These are phyloP conservation scores for Augochlora pura DNA, from an alignment of 1,140 invertebrate genomes.

Conservation along the genomic window DNA sequence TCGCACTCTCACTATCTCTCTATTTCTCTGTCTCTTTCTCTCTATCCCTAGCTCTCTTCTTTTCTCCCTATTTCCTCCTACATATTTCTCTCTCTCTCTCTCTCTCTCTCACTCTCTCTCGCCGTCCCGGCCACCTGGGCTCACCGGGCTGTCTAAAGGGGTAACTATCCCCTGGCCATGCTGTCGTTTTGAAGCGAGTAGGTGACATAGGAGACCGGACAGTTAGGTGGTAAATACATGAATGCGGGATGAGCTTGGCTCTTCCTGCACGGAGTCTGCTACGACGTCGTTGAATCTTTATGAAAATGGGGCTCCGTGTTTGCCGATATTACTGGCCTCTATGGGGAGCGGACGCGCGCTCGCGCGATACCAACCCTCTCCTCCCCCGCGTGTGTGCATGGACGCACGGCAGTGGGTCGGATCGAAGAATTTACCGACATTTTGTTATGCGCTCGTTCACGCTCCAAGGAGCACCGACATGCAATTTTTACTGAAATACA, in stretches of 20 bases:
- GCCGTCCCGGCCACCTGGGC: neutral
- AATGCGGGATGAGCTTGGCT: slow-evolving; percentile 48
- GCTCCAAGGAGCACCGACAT: too few relatives aligned
- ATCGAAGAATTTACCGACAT: too few relatives aligned
- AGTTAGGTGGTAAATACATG: slow-evolving; percentile 58
- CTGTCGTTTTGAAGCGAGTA: slow-evolving; percentile 37
- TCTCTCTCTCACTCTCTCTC: neutral
- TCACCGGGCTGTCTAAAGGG: slow-evolving; percentile 22
- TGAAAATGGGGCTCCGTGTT: slow-evolving; percentile 44
- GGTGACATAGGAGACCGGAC: slow-evolving; percentile 7
- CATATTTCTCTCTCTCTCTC: too few relatives aligned
- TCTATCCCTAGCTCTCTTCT: too few relatives aligned
- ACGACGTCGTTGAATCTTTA: slow-evolving; percentile 47
- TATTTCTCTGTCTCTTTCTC: too few relatives aligned
- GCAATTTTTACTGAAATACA: too few relatives aligned
- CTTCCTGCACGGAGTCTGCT: neutral
- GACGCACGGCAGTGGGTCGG: too few relatives aligned
- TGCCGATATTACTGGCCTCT: slow-evolving; percentile 37
- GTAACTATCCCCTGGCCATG: slow-evolving; percentile 35
- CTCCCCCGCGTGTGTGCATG: too few relatives aligned
- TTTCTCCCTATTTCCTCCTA: too few relatives aligned
- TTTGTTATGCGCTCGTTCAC: too few relatives aligned
- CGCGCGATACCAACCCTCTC: too few relatives aligned
- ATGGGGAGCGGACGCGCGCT: slow-evolving; percentile 26
- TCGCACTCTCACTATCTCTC: neutral